Evolutionary conservation across 2,113 vertebrate genomes (phyloP), one percentile per base, ranked within the genome.

Genomic region (Leucoraja erinaceus): DNA sequence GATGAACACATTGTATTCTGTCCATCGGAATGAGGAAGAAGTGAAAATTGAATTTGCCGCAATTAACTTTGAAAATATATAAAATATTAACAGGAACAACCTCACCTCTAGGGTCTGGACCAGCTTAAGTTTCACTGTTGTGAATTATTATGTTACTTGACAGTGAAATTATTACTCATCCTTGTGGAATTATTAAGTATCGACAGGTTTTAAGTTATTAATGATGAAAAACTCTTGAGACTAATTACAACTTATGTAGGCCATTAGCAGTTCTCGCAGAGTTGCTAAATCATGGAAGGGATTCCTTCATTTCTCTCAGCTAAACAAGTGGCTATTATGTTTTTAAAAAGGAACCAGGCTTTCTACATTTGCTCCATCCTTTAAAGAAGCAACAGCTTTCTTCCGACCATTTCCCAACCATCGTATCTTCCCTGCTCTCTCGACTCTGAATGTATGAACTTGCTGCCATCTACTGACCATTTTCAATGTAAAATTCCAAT

Each of bases 141-240:
- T 25, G 66, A 91, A 91, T 91, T 10, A 91, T 91, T 63, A 91
- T 33, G 4, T 47, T 91, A 38, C 10, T 47, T 33, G 88, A 12
- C 88, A 91, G 88, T 25, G 25, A 91, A 72, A 91, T 47, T 91
- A 12, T 91, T 47, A 91, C 70, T 91, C 88, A 91, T 33, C 63
- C 63, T 66, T 22, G 5, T 25, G 33, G 88, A 91, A 70, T 47
- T 72, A 91, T 91, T 91, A 47, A 72, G 88, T 70, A 66, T 47
- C n/a, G 33, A 72, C 88, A 91, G 47, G 66, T 7, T 70, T 70
- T 91, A 47, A 0, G 22, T 70, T 91, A 72, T 91, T 72, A 91
- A 70, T 90, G 31, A 88, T 88, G 31, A 18, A 72, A 90, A 38
- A 70, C 66, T 90, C 63, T 47, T 90, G 66, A 66, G 66, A 20